These are phyloP conservation scores for Saturnia pavonia DNA, from an alignment of 2,888 invertebrate genomes.

Conservation along the genomic window DNA sequence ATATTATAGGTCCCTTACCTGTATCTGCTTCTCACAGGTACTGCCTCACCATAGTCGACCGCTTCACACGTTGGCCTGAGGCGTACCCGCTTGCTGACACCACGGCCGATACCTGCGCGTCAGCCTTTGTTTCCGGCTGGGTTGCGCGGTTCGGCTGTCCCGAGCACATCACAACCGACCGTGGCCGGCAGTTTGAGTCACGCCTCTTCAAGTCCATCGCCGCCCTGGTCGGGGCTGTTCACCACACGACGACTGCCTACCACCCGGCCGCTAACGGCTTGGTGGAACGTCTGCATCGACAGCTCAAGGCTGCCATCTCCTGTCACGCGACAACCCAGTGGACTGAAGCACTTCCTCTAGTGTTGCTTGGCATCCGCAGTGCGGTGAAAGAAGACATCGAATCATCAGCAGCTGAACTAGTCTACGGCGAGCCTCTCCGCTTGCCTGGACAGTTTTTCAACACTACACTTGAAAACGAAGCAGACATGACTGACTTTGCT, in stretches of 20 bases:
- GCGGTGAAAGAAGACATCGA: constrained; percentile 26
- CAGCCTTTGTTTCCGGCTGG: constrained; percentile 36
- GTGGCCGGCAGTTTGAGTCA: constrained; percentile 47
- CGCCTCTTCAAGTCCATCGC: constrained; percentile 18
- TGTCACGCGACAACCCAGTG: constrained; percentile 24
- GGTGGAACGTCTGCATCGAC: constrained; percentile 29
- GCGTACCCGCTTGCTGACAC: constrained; percentile 39
- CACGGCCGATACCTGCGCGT: constrained; percentile 51
- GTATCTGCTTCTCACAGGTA: constrained; percentile 28
- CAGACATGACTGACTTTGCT: no score
- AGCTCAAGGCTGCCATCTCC: constrained; percentile 27
- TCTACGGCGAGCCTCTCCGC: constrained; percentile 13
- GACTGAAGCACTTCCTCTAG: constrained; percentile 21
- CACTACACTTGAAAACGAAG: no score
- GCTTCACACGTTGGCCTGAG: constrained; percentile 36
- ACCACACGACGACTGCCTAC: constrained; percentile 22
- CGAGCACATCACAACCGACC: constrained; percentile 46
- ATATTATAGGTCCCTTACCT: constrained; percentile 31
- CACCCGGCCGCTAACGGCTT: constrained; percentile 27
- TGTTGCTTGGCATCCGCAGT: constrained; percentile 24
- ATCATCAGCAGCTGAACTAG: constrained; percentile 23
- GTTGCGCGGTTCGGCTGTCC: constrained; percentile 29
- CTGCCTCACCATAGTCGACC: constrained; percentile 34
- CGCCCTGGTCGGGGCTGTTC: constrained; percentile 14
- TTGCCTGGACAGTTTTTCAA: no score